phyloP scores from a whole-genome alignment of 1,140 invertebrate species.

The Drosophila athabasca region DNA sequence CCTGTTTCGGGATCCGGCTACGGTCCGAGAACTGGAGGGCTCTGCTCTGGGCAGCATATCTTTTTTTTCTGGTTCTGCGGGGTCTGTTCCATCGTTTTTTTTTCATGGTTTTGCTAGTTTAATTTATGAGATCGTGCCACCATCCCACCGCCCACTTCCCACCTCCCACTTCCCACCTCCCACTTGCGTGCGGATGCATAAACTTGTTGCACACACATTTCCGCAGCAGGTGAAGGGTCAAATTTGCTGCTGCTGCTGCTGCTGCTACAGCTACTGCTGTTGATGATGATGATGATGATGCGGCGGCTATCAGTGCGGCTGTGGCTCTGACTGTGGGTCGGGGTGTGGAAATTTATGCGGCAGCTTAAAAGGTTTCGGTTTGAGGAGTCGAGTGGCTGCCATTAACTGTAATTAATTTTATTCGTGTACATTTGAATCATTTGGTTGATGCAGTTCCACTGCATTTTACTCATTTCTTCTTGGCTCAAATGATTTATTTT shows the following conservation, averaged over 20 bases:
- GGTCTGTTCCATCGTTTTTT: conserved; percentile 10
- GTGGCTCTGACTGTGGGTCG: background rate
- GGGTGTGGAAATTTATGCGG: conserved; percentile 24
- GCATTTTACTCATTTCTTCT: no score
- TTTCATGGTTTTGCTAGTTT: conserved; percentile 31
- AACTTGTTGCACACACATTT: conserved; percentile 66
- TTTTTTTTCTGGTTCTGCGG: conserved; percentile 27
- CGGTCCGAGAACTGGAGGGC: no score
- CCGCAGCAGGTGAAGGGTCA: conserved; percentile 22
- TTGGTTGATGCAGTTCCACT: no score
- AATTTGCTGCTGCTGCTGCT: conserved; percentile 4
- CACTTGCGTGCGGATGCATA: conserved; percentile 71
- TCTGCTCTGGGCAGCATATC: conserved; percentile 25
- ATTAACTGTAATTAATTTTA: conserved; percentile 18
- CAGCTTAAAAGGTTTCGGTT: conserved; percentile 11
- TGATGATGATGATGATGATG: background rate
- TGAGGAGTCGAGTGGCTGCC: conserved; percentile 17
- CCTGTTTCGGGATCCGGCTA: no score
- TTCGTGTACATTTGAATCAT: no score
- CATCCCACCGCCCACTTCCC: no score
- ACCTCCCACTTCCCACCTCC: conserved; percentile 53
- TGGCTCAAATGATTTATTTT: no score
- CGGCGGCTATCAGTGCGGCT: no score
- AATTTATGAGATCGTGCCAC: conserved; percentile 64
- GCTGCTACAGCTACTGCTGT: background rate